phyloP scores from a whole-genome alignment of 2,888 invertebrate species.

The Lepidochitona cinerea region DNA sequence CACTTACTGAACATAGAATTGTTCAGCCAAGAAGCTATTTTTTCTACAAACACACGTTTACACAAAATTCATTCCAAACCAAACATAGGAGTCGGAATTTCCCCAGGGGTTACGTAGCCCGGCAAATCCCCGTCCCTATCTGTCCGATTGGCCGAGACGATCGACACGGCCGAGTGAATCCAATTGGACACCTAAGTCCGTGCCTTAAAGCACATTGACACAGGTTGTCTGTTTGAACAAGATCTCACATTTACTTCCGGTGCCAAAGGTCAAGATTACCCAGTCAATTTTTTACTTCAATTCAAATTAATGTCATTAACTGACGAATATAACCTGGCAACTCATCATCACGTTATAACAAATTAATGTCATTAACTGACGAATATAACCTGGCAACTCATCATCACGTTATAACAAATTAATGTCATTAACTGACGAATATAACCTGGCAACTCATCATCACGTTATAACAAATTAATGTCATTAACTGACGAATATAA shows the following conservation, averaged over 20 bases:
- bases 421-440: too few species aligned
- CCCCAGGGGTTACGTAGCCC: background rate
- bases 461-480: too few species aligned
- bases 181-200: background rate
- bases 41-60: slow-evolving; percentile 6
- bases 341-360: too few species aligned
- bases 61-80: slow-evolving; percentile 1
- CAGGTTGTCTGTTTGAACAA: background rate
- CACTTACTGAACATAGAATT: background rate
- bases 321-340: too few species aligned
- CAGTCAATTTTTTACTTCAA: background rate
- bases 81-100: background rate
- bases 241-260: background rate
- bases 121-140: background rate
- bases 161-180: background rate
- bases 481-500: too few species aligned
- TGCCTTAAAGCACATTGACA: background rate
- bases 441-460: too few species aligned
- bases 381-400: too few species aligned
- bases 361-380: too few species aligned
- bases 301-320: too few species aligned
- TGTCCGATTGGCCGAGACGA: background rate
- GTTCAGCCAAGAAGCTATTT: background rate
- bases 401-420: too few species aligned
- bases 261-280: slow-evolving; percentile 2